Evolutionary conservation across 2,797 vertebrate genomes (phyloP), one percentile per base, ranked within the genome.

Genomic region (Crax fasciolata): DNA sequence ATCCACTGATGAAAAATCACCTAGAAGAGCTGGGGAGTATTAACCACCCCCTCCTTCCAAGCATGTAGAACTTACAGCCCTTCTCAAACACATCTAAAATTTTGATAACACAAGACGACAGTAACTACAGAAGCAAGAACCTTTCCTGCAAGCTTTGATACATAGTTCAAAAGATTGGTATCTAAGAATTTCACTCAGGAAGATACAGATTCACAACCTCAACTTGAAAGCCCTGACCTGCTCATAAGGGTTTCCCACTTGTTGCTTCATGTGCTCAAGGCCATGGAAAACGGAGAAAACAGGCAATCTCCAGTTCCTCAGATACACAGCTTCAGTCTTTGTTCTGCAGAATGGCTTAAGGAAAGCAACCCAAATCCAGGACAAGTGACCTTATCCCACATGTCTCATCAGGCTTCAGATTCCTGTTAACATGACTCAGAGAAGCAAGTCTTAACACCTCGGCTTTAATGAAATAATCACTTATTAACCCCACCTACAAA

Each of bases 371-470:
- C 44, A 93, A 87, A 94, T 59, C 62, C 91, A 94, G 93, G 89
- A 96, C 83, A 91, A 91, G n/a, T 84, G 82, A 77, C 94, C 92
- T 86, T 96, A 87, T 24, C 76, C 91, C 66, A 70, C 65, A 23
- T 11, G 46, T 58, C 41, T 70, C 85, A 78, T 85, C 77, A 94
- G 81, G 93, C 62, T 93, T 84, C 27, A 20, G 66, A 75, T 71
- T 91, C 84, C 86, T 55, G 12, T 21, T 38, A 72, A 70, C 0
- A 44, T 67, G 78, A 94, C 87, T 74, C 90, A 78, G 84, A 94
- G 74, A 74, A 84, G 57, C 68, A 87, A 93, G 94, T 93, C 85
- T 79, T 83, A 72, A 93, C 92, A 90, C 18, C 57, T 91, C 88
- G 32, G 61, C 71, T 39, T 84, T 63, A 59, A 13, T 0, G 46